These are phyloP conservation scores for Taxidea taxus DNA, from an alignment of 2,113 vertebrate genomes.

Conservation along the genomic window DNA sequence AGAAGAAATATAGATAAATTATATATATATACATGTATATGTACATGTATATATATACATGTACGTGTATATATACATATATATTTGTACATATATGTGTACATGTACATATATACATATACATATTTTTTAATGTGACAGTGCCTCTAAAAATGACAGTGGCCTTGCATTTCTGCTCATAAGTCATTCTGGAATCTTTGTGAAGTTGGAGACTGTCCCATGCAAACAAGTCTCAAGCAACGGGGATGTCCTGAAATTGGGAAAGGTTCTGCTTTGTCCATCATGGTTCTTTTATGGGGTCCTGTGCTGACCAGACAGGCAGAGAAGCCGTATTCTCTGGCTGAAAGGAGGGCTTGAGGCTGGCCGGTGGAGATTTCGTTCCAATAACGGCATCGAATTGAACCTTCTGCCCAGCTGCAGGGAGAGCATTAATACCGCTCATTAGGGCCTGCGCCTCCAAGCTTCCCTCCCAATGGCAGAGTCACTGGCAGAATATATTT, in stretches of 20 bases:
- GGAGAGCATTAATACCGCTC: conserved; percentile 48
- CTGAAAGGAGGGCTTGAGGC: conserved; percentile 22
- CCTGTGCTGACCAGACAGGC: conserved; percentile 50
- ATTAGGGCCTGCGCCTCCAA: not conserved
- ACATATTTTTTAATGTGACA: not conserved
- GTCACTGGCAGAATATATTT: conserved; percentile 70
- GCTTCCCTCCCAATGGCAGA: conserved; percentile 25
- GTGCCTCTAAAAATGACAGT: conserved; percentile 30
- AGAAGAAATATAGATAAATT: too few species aligned
- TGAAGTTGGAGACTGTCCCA: conserved; percentile 60
- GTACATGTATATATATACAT: too few species aligned
- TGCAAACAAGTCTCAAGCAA: conserved; percentile 58
- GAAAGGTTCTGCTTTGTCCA: conserved; percentile 62
- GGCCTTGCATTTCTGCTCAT: conserved; percentile 25
- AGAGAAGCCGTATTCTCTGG: conserved; percentile 28
- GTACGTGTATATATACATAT: too few species aligned
- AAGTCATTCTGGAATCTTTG: conserved; percentile 52
- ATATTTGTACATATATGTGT: too few species aligned
- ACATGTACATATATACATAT: too few species aligned
- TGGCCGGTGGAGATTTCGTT: conserved; percentile 16
- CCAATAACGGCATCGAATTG: conserved; percentile 47
- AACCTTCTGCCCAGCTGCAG: not conserved
- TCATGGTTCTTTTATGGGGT: conserved; percentile 55
- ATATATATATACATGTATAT: too few species aligned
- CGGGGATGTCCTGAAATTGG: conserved; percentile 48